These are phyloP conservation scores for Nyctibius bracteatus DNA, from an alignment of 2,113 vertebrate species.

Conservation along the genomic window DNA sequence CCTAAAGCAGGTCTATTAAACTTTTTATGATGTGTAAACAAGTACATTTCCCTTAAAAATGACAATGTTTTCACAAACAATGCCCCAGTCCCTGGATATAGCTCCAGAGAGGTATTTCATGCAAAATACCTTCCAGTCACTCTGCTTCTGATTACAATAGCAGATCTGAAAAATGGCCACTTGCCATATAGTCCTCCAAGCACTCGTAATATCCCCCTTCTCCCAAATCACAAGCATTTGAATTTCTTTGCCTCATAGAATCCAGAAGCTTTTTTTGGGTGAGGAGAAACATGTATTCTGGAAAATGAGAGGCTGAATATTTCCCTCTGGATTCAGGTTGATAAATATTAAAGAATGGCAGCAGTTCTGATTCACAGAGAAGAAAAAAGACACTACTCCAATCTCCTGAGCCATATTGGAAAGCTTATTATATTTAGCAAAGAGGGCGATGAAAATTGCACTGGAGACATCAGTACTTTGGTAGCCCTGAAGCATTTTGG, in stretches of 20 bases:
- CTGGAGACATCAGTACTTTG: slow-evolving; percentile 39
- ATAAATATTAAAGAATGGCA: slow-evolving; percentile 68
- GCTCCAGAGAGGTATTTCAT: slow-evolving; percentile 6
- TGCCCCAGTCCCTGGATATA: not conserved
- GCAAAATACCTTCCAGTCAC: slow-evolving; percentile 53
- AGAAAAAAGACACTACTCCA: slow-evolving; percentile 21
- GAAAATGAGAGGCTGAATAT: slow-evolving; percentile 36
- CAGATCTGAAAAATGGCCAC: slow-evolving; percentile 34
- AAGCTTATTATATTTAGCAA: slow-evolving; percentile 65
- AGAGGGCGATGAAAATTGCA: slow-evolving; percentile 44
- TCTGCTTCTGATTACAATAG: slow-evolving; percentile 20
- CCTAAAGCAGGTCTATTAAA: slow-evolving; percentile 26
- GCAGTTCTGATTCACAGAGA: slow-evolving; percentile 34
- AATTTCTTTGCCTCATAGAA: slow-evolving; percentile 41
- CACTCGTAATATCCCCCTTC: not conserved
- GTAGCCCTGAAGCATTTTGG: slow-evolving; percentile 61
- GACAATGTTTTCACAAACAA: slow-evolving; percentile 7
- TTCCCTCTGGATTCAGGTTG: slow-evolving; percentile 32
- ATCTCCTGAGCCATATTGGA: slow-evolving; percentile 50
- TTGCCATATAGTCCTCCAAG: slow-evolving; percentile 14
- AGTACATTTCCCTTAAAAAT: slow-evolving; percentile 41
- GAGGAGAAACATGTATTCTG: not conserved
- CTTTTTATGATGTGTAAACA: slow-evolving; percentile 44
- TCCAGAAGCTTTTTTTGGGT: not conserved
- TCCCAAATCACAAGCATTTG: slow-evolving; percentile 8